phyloP scores from a whole-genome alignment of 30 jellyfish, hydroid and myxozoan species.

The Hydra vulgaris region DNA sequence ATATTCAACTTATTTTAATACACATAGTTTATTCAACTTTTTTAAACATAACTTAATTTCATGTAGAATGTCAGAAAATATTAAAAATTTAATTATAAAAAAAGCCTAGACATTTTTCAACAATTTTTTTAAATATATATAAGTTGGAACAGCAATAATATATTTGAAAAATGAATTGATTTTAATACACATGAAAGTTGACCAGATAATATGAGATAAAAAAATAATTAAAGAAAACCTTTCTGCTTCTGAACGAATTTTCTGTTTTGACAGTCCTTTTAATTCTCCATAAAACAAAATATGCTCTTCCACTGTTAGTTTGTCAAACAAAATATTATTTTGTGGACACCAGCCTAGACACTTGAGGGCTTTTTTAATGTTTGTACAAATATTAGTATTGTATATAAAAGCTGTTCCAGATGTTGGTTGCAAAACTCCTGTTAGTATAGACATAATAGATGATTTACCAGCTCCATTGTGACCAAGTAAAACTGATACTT shows the following conservation, averaged over 20 bases:
- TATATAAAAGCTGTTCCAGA: constrained; percentile 67
- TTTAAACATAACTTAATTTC: too few species aligned
- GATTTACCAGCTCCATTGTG: constrained; percentile 97
- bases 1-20: too few species aligned
- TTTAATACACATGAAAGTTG: too few species aligned
- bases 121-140: too few species aligned
- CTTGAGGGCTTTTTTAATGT: constrained; percentile 56
- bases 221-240: too few species aligned
- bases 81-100: too few species aligned
- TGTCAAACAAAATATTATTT: constrained; percentile 73
- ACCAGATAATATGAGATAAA: too few species aligned
- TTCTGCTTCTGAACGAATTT: constrained; percentile 42
- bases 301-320: constrained; percentile 90
- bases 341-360: constrained; percentile 87
- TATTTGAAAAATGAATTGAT: too few species aligned
- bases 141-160: too few species aligned
- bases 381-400: constrained; percentile 58
- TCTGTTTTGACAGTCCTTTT: constrained; percentile 53
- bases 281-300: constrained; percentile 77
- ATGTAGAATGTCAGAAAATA: too few species aligned
- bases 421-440: constrained; percentile 84
- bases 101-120: too few species aligned
- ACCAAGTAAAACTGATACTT: constrained; percentile 78
- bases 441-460: constrained; percentile 73
- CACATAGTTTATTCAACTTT: too few species aligned